phyloP scores from a whole-genome alignment of 2,113 vertebrate species.

The Embiotoca jacksoni region DNA sequence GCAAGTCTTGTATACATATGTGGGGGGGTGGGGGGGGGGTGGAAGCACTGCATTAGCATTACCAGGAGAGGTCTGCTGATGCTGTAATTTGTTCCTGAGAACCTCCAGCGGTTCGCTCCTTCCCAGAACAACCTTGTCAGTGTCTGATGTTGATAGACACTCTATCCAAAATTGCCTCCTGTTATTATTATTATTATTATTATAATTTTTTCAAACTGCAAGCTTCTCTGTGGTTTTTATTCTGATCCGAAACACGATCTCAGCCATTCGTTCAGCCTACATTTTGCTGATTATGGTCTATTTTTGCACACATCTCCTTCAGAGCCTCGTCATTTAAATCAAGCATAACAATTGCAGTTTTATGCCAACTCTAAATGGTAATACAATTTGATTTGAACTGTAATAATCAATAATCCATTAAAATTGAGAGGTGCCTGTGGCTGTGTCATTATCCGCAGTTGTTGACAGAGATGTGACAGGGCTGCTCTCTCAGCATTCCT shows the following conservation, averaged over 20 bases:
- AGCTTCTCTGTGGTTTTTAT: conserved; percentile 38
- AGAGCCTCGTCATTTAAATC: conserved; percentile 16
- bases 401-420: conserved; percentile 57
- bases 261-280: conserved; percentile 31
- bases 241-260: conserved; percentile 22
- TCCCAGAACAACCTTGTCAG: conserved; percentile 64
- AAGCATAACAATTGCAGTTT: conserved; percentile 20
- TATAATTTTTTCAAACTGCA: conserved; percentile 38
- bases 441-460: conserved; percentile 33
- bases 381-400: conserved; percentile 23
- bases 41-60: conserved; percentile 55
- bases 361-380: conserved; percentile 17
- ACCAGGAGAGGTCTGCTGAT: conserved; percentile 69
- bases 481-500: conserved; percentile 4
- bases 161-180: conserved; percentile 51
- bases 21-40: conserved; percentile 34
- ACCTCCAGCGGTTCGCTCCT: conserved; percentile 43
- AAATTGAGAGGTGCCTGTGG: conserved; percentile 4
- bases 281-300: conserved; percentile 31
- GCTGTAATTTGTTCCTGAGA: conserved; percentile 65
- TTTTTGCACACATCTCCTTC: conserved; percentile 39
- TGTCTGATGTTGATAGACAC: conserved; percentile 60
- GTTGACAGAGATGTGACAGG: conserved; percentile 26
- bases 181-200: conserved; percentile 48
- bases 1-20: conserved; percentile 50